phyloP scores from a whole-genome alignment of 2,888 invertebrate genomes.

The Orchestes rusci region DNA sequence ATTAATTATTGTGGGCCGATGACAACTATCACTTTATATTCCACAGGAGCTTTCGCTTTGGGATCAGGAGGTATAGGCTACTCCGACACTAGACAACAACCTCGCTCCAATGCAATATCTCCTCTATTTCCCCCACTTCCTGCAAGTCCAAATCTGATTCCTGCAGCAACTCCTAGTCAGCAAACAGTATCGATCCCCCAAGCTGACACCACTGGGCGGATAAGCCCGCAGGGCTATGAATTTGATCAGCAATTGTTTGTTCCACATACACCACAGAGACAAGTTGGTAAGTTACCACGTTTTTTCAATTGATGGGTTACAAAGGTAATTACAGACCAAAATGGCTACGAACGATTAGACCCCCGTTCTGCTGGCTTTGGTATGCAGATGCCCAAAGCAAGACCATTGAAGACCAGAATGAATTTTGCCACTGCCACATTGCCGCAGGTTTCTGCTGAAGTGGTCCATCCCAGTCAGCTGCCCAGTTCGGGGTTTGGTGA shows the following conservation, averaged over 20 bases:
- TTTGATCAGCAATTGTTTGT: constrained; percentile 11
- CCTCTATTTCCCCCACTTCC: constrained; percentile 33
- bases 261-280: constrained; percentile 8
- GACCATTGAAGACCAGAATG: constrained; percentile 31
- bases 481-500: constrained; percentile 17
- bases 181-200: constrained; percentile 10
- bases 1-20: constrained; percentile 1
- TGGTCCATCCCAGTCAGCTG: constrained; percentile 10
- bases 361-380: constrained; percentile 33
- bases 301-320: no score
- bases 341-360: constrained; percentile 34
- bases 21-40: no score
- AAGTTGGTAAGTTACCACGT: constrained; percentile 15
- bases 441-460: constrained; percentile 24
- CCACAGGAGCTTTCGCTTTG: constrained; percentile 38
- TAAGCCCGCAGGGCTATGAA: constrained; percentile 9
- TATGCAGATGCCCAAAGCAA: constrained; percentile 23
- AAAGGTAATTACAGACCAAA: constrained; percentile 24
- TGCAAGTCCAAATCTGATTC: constrained; percentile 34
- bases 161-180: constrained; percentile 31
- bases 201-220: constrained; percentile 7
- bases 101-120: constrained; percentile 30
- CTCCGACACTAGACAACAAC: constrained; percentile 32
- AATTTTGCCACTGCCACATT: constrained; percentile 33
- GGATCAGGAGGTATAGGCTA: constrained; percentile 42